A percentile compares a stretch with the other conserved stretches of the same genome.
Evolutionary conservation across 2,888 invertebrate genomes (phyloP).

Genomic region (Heliconius erato): DNA sequence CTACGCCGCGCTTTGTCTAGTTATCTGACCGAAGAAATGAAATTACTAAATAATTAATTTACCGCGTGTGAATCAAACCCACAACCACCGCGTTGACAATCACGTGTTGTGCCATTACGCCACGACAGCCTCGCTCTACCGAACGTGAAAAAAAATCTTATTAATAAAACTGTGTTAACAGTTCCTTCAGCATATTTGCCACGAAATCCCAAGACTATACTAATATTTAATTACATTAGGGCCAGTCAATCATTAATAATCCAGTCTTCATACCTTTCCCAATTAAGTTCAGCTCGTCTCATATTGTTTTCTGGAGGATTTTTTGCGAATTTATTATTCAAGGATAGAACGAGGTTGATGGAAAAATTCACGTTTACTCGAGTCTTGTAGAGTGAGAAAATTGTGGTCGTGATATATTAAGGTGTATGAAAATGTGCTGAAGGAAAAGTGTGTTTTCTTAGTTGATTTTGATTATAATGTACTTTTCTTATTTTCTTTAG

Average conservation of each 20-base stretch:
- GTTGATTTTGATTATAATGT: background rate
- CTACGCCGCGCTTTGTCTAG: background rate
- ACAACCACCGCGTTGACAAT: too few species aligned
- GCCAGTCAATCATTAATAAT: constrained; percentile 26
- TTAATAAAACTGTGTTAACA: too few species aligned
- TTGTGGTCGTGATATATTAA: constrained; percentile 4
- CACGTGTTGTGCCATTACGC: too few species aligned
- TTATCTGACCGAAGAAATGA: background rate
- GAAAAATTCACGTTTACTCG: constrained; percentile 19
- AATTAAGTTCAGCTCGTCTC: constrained; percentile 11
- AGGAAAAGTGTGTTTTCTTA: background rate
- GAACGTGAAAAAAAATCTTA: background rate
- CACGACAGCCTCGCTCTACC: background rate
- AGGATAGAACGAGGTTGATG: background rate
- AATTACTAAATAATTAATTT: background rate
- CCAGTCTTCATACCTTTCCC: constrained; percentile 17
- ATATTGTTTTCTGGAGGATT: constrained; percentile 24
- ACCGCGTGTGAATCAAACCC: too few species aligned
- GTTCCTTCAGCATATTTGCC: background rate
- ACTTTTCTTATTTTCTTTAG: background rate
- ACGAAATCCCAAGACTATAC: background rate
- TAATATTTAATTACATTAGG: constrained; percentile 8
- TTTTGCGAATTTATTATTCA: constrained; percentile 34
- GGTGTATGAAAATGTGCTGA: constrained; percentile 6
- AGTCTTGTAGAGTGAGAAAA: constrained; percentile 10